These are phyloP conservation scores for Phataginus tricuspis DNA, from an alignment of 2,797 vertebrate genomes.

Conservation along the genomic window DNA sequence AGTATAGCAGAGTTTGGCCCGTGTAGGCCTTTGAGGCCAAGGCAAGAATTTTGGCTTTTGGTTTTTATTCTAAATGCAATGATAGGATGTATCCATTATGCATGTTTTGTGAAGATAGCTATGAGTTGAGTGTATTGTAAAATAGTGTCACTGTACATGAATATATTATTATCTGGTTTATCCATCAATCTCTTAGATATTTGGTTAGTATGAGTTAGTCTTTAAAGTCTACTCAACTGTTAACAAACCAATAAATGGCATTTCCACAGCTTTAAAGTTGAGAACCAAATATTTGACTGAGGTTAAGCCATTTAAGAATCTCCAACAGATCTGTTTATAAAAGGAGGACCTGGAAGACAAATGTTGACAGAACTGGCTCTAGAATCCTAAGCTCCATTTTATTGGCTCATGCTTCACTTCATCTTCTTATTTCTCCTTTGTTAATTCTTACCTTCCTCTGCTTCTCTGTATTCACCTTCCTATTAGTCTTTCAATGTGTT, in stretches of 20 bases:
- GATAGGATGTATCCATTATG: not conserved
- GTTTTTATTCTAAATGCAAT: slow-evolving; percentile 22
- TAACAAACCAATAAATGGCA: not conserved
- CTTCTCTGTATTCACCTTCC: slow-evolving; percentile 27
- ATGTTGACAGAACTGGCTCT: not conserved
- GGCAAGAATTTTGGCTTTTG: slow-evolving; percentile 30
- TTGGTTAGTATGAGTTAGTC: not conserved
- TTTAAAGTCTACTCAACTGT: not conserved
- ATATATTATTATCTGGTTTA: not conserved
- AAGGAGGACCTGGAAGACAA: not conserved
- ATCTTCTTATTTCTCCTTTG: not conserved
- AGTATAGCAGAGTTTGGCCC: not conserved
- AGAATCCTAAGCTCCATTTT: slow-evolving; percentile 4
- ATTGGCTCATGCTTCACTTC: not conserved
- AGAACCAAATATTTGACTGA: not conserved
- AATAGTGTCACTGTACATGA: not conserved
- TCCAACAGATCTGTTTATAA: not conserved
- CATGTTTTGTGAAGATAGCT: not conserved
- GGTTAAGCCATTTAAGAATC: slow-evolving; percentile 16
- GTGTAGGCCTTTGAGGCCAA: not conserved
- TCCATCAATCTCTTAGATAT: not conserved
- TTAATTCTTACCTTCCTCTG: not conserved
- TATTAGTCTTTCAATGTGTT: not conserved
- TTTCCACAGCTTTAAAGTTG: slow-evolving; percentile 22
- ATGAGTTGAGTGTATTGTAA: slow-evolving; percentile 1